Evolutionary conservation across 2,113 vertebrate species (phyloP), one percentile per base, ranked within the genome.

Genomic region (Rana temporaria): DNA sequence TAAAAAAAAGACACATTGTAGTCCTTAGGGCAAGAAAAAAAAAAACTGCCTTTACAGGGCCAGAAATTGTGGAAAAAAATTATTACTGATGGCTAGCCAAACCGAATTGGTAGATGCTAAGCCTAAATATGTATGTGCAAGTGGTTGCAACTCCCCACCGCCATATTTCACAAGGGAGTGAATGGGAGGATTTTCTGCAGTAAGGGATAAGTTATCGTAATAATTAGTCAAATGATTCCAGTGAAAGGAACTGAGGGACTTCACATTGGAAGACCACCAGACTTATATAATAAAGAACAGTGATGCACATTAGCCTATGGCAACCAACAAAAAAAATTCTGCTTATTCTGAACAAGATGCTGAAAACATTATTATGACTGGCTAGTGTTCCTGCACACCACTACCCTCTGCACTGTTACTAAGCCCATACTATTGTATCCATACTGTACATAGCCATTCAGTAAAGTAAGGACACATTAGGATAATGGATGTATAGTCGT

Each of bases 191-290:
- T 38, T 32, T 55, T 48, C 42, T 11, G 18, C 20, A 69, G 67
- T 26, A 48, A 72, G 12, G 42, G n/a, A 70, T 42, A 24, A 52
- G 12, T n/a, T n/a, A n/a, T n/a, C n/a, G 14, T 24, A 48, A 71
- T 19, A 55, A 32, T 32, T 14, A 7, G 16, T 12, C 42, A 20
- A 42, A 32, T 7, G 72, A 18, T 57, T 75, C 72, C 72, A 38
- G 32, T 60, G 72, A 75, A 38, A 62, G 32, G 6, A 18, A 56
- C 22, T 32, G 19, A 38, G 59, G 14, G 30, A 38, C 42, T 12
- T 48, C 18, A 56, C 12, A 67, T 48, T 57, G 80, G 80, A 82
- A 82, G 80, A 66, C 8, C 42, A 48, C 42, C 9, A 8, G 42
- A 8, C 42, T 48, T 12, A 48, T 48, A 2, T 8, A 48, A 48